These are phyloP conservation scores for Habropoda laboriosa DNA, from an alignment of 1,140 invertebrate species.

Conservation along the genomic window DNA sequence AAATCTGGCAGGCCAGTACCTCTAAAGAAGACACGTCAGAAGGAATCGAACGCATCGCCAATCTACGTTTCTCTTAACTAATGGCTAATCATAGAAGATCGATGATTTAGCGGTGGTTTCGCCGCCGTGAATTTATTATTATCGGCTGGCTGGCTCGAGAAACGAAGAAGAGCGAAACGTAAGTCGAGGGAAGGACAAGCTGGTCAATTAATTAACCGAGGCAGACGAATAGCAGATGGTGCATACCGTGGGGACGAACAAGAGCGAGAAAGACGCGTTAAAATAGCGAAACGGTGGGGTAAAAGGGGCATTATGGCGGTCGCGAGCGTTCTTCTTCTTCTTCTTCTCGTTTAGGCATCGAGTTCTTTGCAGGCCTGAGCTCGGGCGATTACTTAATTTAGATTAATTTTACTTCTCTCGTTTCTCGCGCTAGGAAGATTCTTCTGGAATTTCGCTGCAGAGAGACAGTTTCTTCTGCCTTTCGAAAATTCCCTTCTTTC, in stretches of 20 bases:
- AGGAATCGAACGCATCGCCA: background rate
- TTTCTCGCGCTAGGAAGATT: slow-evolving; percentile 25
- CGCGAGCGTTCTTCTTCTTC: background rate
- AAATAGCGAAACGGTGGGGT: background rate
- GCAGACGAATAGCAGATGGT: slow-evolving; percentile 60
- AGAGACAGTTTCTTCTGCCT: too few species aligned
- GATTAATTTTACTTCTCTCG: slow-evolving; percentile 57
- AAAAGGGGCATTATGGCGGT: background rate
- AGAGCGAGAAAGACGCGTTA: background rate
- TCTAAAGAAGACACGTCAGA: background rate
- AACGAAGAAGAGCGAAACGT: slow-evolving; percentile 42
- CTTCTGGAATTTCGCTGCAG: background rate
- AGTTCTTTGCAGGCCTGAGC: slow-evolving; percentile 25
- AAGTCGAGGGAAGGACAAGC: slow-evolving; percentile 52
- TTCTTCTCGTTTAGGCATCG: slow-evolving; percentile 8
- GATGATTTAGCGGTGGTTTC: slow-evolving; percentile 14
- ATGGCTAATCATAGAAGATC: slow-evolving; percentile 14
- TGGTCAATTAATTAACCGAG: slow-evolving; percentile 65
- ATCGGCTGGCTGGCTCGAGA: background rate
- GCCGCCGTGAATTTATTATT: slow-evolving; percentile 33
- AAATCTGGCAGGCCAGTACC: background rate
- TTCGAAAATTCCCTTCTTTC: too few species aligned
- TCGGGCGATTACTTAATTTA: slow-evolving; percentile 58
- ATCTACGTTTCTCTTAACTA: background rate
- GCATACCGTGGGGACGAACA: slow-evolving; percentile 18